Evolutionary conservation across 2,888 invertebrate genomes (phyloP), one percentile per base, ranked within the genome.

Genomic region (Busseola fusca): DNA sequence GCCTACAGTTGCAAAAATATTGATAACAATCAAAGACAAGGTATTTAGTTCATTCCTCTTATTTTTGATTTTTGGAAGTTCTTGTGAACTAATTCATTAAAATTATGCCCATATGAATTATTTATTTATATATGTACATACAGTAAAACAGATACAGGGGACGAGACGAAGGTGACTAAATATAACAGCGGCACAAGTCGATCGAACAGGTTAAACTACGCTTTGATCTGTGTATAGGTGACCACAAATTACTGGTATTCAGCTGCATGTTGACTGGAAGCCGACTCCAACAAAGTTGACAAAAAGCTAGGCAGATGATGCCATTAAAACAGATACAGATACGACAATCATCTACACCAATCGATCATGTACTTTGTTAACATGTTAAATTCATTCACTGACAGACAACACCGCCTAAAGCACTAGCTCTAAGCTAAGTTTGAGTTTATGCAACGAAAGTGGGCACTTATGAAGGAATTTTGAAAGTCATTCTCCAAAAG

Each of bases 1-100:
- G 96, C 96, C 0, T 97, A 97, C 95, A 96, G 96, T 70, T 97
- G 97, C 69, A 86, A 75, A 10, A 91, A 95, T 72, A 42, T 93
- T 14, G 88, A 91, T 68, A 58, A 75, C 14, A 92, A 85, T 86
- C 82, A 88, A 48, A 86, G 94, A 82, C 84, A 86, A 72, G 89
- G 94, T 94, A 84, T 86, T 89, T 88, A 37, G 1, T 62, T n/a
- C 9, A 45, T 16, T 3, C 1, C 16, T 10, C 18, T 42, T 42
- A 45, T 42, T 34, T 34, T 16, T 40, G 0, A 16, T 40, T 12
- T 18, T 18, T 59, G 0, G 2, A 2, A 27, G 21, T 62, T 62
- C 5, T 21, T 62, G 4, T 62, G 4, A 21, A 27, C 14, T 42
- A 21, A 42, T 42, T 18, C 18, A 3, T 40, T 59, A 59, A 16